phyloP scores from a whole-genome alignment of 2,113 vertebrate genomes.

The Eurypyga helias region DNA sequence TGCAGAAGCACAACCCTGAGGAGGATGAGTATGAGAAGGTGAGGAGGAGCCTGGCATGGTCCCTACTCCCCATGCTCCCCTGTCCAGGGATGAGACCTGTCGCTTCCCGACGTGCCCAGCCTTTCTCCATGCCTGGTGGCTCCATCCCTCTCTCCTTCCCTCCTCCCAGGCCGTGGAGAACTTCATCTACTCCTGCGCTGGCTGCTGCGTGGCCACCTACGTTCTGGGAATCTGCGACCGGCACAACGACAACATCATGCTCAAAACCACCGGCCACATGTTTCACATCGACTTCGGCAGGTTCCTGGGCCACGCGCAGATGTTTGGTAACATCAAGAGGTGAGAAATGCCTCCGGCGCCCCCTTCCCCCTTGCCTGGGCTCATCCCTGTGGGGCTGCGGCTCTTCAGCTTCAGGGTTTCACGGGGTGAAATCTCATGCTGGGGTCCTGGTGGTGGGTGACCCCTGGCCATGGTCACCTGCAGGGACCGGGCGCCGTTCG shows the following conservation, averaged over 20 bases:
- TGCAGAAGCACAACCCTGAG: slow-evolving; percentile 93
- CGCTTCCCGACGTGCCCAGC: rapidly evolving
- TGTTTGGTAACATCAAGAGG: slow-evolving; percentile 99
- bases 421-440: not conserved
- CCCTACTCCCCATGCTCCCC: rapidly evolving
- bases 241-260: slow-evolving; percentile 99
- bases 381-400: rapidly evolving
- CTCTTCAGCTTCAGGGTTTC: not conserved
- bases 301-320: slow-evolving; percentile 96
- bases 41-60: not conserved
- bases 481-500: slow-evolving; percentile 96
- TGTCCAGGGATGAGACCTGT: not conserved
- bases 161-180: slow-evolving; percentile 91
- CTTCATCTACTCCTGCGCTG: slow-evolving; percentile 97
- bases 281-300: slow-evolving; percentile 98
- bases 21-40: slow-evolving; percentile 97
- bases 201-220: slow-evolving; percentile 97
- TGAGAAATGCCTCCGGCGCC: slow-evolving; percentile 41
- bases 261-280: slow-evolving; percentile 97
- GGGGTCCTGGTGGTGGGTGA: not conserved
- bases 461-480: rapidly evolving
- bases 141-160: not conserved
- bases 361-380: not conserved
- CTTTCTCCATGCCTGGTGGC: not conserved
- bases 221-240: slow-evolving; percentile 97